Evolutionary conservation across 1,140 invertebrate species (phyloP).

Genomic region (Telenomus remus): DNA sequence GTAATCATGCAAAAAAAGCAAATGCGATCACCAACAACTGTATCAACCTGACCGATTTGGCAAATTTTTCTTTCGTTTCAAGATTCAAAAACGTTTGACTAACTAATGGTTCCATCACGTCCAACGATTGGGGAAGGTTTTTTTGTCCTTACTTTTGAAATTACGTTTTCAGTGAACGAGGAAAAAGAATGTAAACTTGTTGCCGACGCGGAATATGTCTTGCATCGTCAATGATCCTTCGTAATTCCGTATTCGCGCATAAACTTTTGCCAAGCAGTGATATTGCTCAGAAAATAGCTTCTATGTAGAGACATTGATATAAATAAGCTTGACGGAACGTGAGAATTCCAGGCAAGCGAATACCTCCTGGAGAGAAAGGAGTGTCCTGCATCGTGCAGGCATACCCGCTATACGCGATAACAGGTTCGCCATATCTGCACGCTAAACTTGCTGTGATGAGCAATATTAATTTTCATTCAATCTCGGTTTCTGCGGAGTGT

Average conservation of each 20-base stretch:
- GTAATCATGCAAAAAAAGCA: constrained; percentile 45
- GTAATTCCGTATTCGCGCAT: constrained; percentile 4
- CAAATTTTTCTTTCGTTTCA: background rate
- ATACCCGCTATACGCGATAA: constrained; percentile 52
- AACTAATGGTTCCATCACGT: no score
- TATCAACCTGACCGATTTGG: constrained; percentile 17
- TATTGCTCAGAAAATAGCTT: constrained; percentile 47
- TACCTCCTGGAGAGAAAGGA: constrained; percentile 59
- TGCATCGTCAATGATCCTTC: background rate
- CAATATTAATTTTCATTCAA: constrained; percentile 54
- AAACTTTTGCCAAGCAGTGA: constrained; percentile 24
- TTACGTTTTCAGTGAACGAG: background rate
- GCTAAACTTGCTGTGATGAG: constrained; percentile 50
- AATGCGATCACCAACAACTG: constrained; percentile 34
- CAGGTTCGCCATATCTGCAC: constrained; percentile 39
- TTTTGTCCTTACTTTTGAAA: background rate
- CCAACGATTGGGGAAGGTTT: background rate
- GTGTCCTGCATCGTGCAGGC: constrained; percentile 56
- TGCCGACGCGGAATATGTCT: background rate
- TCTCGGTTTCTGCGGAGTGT: constrained; percentile 42
- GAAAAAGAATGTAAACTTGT: background rate
- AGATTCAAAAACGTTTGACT: no score
- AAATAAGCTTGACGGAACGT: constrained; percentile 59
- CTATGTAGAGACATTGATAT: constrained; percentile 50
- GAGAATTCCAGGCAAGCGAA: constrained; percentile 52